Base-by-base conservation (phyloP, 2,888 invertebrate genomes). In the Lochmaea capreae region DNA sequence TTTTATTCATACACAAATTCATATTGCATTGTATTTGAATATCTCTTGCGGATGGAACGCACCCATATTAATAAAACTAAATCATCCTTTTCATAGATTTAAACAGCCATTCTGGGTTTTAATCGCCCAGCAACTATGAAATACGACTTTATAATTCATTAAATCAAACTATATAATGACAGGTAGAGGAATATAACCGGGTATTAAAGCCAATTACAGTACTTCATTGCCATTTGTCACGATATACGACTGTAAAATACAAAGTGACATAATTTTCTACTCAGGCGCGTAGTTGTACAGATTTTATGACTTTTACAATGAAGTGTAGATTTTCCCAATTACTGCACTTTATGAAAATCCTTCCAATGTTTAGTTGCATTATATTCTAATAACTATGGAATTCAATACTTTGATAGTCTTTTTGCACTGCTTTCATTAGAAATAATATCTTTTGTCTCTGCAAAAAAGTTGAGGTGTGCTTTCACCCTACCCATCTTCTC, bases 181-280 rank as follows among this genome's bases (percentile, higher is more conserved):
- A 77, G 78, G 73, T 73, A 72, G 63, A 78, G 77, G 78, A 77
- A 77, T 79, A 74, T 73, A 78, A 70, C 76, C 67, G 62, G 63
- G 75, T 73, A 79, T 79, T 79, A 78, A 76, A 75, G 74, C 75
- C 79, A 80, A 79, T 80, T 80, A 79, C 67, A 61, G 74, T 78
- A 67, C 69, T 77, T 77, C 74, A 81, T 75, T 76, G 77, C 76
- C 46, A 71, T 74, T 74, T 73, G 79, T 79, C 81, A 81, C 81
- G 81, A 74, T 67, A 81, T 78, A 76, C 49, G 73, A 77, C 73
- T 79, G 79, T 81, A 79, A 80, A 79, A 79, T 78, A 79, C 76
- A 79, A 77, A 79, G 79, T 79, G 79, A 79, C 79, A 79, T 79
- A 79, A 81, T 78, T 80, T 76, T 61, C 59, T 11, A 57, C 12